Evolutionary conservation across 2,797 vertebrate genomes (phyloP), one percentile per base, ranked within the genome.

Genomic region (Macrochelys suwanniensis): DNA sequence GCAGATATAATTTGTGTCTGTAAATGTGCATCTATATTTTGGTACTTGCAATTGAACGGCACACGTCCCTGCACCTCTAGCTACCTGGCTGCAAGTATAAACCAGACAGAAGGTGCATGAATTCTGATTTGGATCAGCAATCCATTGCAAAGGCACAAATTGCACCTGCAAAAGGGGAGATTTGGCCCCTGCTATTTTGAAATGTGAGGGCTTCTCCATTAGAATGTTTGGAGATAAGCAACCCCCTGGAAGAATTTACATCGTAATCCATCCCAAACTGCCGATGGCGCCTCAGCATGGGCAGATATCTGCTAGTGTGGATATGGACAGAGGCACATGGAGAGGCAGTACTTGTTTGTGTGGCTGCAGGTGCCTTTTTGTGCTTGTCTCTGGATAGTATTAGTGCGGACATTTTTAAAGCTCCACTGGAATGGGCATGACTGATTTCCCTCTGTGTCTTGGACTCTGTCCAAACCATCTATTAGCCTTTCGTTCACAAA

Each of bases 381-480:
- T 89, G 0, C 68, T 80, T 85, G 88, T 74, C 87, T 90, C 88
- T 88, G 94, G 84, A 61, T 4, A 85, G 37, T 13, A 5, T 89
- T 89, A 84, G 80, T 42, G 49, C 81, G 54, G 68, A 50, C n/a
- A 71, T 71, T 42, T 65, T 42, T 80, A 59, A 83, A 45, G 81
- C 82, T 88, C 47, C 25, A 79, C 65, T 79, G 68, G 79, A 92
- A 81, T 0, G 1, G 87, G 92, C 59, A 93, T 65, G 88, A 57
- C 54, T 0, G 8, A 96, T 92, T 88, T 97, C 78, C 85, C 92
- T 84, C 93, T 86, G 85, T 47, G 19, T 8, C 49, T 57, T 97
- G 97, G 95, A 96, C 92, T 37, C 11, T 51, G 77, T 77, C 95
- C 97, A 97, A 93, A 89, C 26, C 74, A 88, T 93, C 90, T 96